A percentile compares a stretch with the other conserved stretches of the same genome.
These are phyloP conservation scores for Bambusicola thoracicus DNA, from an alignment of 2,113 vertebrate species.

Conservation along the genomic window DNA sequence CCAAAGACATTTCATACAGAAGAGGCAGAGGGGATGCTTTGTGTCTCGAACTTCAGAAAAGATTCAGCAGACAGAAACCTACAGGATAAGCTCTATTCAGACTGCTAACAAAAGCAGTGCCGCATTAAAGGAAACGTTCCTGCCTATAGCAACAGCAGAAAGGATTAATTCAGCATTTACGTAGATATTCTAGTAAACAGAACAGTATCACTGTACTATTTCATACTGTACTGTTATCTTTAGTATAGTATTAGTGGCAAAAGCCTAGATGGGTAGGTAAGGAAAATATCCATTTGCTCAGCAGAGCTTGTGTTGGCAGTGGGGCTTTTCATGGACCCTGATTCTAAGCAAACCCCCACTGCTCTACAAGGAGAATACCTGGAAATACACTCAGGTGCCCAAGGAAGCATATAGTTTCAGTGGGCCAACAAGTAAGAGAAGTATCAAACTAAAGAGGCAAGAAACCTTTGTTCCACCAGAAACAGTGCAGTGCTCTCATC, in stretches of 20 bases:
- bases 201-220: not conserved
- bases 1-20: not conserved
- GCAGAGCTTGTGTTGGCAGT: not conserved
- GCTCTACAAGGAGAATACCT: not conserved
- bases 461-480: not conserved
- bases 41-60: not conserved
- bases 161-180: not conserved
- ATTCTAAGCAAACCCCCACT: rapidly evolving
- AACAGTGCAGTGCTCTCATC: not conserved
- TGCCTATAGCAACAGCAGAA: not conserved
- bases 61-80: not conserved
- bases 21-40: not conserved
- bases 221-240: not conserved
- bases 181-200: not conserved
- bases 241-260: not conserved
- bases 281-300: not conserved
- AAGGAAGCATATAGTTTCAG: not conserved
- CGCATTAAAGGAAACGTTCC: not conserved
- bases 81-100: not conserved
- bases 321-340: not conserved
- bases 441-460: not conserved
- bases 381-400: not conserved
- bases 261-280: not conserved
- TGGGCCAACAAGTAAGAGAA: not conserved
- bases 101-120: not conserved